Evolutionary conservation across 2,797 vertebrate species (phyloP), one percentile per base, ranked within the genome.

Genomic region (Notolepis coatsorum): DNA sequence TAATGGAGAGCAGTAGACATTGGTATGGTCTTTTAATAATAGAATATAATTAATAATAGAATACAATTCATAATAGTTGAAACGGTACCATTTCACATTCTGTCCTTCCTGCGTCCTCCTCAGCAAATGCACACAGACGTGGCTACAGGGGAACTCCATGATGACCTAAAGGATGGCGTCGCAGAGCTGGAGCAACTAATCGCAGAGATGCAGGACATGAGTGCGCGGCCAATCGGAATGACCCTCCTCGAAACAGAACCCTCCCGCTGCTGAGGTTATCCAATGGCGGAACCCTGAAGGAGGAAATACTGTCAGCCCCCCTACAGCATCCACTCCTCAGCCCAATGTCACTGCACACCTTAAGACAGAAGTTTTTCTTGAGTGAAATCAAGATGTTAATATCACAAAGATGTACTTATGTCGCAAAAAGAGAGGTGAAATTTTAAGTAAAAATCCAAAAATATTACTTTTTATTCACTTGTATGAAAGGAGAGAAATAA

Each of bases 101-200:
- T 17, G 27, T 21, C 24, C 4, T 18, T 31, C n/a, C 24, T 2
- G n/a, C 7, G 2, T 30, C 13, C 0, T 39, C 28, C 0, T 53
- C 84, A 99, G 97, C 95, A 98, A 83, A 87, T 90, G 73, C 95
- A 96, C 89, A 87, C 90, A 1, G 96, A 97, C 39, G 83, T 88
- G 48, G 79, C 82, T 20, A 94, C 91, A 0, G 94, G 94, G 37
- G 90, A 93, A 39, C 41, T 98, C 74, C 90, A 87, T 20, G 12
- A 43, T 0, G 94, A 95, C 49, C 82, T 99, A 70, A 86, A 81
- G 62, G 91, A 90, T 12, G 89, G 93, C 1, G 80, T 95, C 18
- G 73, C 82, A 21, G 67, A 92, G 12, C 75, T 97, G 87, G 95
- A 95, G 43, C 84, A 71, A 41, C 63, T 95, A 47, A 83, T 95